These are phyloP conservation scores for Agelastica alni DNA, from an alignment of 2,888 invertebrate species.

Conservation along the genomic window DNA sequence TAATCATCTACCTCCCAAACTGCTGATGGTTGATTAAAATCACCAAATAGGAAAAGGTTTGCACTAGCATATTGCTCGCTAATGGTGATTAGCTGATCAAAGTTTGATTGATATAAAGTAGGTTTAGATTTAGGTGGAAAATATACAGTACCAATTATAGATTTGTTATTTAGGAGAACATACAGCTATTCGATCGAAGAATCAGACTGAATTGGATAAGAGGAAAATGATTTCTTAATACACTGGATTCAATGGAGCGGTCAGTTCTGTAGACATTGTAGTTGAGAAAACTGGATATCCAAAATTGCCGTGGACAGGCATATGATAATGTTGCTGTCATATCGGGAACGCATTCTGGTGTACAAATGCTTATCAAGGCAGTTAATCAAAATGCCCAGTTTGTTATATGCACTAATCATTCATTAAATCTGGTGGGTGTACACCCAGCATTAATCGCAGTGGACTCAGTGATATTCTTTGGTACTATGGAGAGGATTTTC, in stretches of 20 bases:
- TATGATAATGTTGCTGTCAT: no score
- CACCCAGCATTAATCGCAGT: no score
- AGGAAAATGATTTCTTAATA: slow-evolving; percentile 1
- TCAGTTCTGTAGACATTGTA: slow-evolving; percentile 5
- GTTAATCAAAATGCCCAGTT: no score
- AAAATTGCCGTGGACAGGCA: no score
- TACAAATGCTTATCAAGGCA: no score
- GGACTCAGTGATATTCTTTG: no score
- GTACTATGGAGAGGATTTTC: no score
- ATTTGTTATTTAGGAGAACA: slow-evolving; percentile 9
- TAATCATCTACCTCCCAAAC: slow-evolving; percentile 12
- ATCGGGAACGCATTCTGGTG: no score
- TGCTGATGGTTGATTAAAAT: slow-evolving; percentile 5
- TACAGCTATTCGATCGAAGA: slow-evolving; percentile 5
- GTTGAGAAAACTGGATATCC: no score
- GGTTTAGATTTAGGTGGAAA: slow-evolving; percentile 9
- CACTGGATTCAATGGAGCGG: neutral
- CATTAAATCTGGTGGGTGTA: no score
- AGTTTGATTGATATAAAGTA: slow-evolving; percentile 11
- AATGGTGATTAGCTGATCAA: slow-evolving; percentile 6
- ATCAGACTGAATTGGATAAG: slow-evolving; percentile 10
- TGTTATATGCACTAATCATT: no score
- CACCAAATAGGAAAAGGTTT: no score
- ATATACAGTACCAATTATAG: slow-evolving; percentile 10
- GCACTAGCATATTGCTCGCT: slow-evolving; percentile 12